Conservation (phyloP, 2,797 vertebrate species). For the Enteromius fasciolatus region DNA sequence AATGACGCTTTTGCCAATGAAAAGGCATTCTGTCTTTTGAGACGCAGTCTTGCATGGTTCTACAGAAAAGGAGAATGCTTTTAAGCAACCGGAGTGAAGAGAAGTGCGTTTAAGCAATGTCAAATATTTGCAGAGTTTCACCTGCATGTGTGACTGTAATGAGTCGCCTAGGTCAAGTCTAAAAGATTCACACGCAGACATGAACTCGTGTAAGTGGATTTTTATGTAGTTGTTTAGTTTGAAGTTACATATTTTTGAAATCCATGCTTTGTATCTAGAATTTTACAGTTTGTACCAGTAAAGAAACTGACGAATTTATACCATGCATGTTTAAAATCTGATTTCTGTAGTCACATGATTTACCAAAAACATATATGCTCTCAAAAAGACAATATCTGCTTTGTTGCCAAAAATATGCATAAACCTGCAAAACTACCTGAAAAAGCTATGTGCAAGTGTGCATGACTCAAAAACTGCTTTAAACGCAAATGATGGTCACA, state of each 20-base stretch:
- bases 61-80: conserved; percentile 53
- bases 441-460: not conserved
- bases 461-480: not conserved
- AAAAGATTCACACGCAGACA: conserved; percentile 22
- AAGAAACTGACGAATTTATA: not conserved
- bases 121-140: conserved; percentile 59
- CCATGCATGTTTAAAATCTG: not conserved
- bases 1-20: conserved; percentile 50
- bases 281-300: not conserved
- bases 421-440: no score
- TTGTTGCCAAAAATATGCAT: no score
- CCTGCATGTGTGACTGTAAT: conserved; percentile 30
- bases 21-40: conserved; percentile 48
- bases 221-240: not conserved
- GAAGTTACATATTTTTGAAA: not conserved
- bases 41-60: conserved; percentile 47
- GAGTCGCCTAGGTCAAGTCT: conserved; percentile 35
- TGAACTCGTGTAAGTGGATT: not conserved
- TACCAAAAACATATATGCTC: not conserved
- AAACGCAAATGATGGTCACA: not conserved
- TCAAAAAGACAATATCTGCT: no score
- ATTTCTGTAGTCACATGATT: not conserved
- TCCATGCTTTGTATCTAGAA: not conserved
- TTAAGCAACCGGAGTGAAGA: conserved; percentile 53
- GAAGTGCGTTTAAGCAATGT: conserved; percentile 53